These are phyloP conservation scores for Drosophila mimica DNA, from an alignment of 2,888 invertebrate species.

Conservation along the genomic window DNA sequence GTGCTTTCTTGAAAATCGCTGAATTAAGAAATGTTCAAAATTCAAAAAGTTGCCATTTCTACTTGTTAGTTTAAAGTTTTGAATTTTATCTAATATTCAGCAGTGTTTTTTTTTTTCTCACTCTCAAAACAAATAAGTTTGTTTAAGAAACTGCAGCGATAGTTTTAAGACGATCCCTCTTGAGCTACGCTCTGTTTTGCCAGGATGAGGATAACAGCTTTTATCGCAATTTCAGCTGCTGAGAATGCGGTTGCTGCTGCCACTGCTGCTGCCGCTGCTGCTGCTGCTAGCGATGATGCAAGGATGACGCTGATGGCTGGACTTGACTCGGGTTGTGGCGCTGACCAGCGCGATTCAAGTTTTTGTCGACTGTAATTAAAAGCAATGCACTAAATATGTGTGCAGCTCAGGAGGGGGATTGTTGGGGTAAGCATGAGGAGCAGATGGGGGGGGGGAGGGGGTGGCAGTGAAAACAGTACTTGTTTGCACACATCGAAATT, in stretches of 20 bases:
- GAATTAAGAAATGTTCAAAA: background rate
- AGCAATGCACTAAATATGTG: conserved; percentile 69
- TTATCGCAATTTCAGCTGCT: conserved; percentile 32
- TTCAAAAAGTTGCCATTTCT: background rate
- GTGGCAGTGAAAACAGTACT: conserved; percentile 43
- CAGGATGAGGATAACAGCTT: conserved; percentile 32
- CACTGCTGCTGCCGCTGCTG: conserved; percentile 41
- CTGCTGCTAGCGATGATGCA: conserved; percentile 58
- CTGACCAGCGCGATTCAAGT: conserved; percentile 48
- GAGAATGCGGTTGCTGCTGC: conserved; percentile 19
- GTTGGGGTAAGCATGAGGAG: background rate
- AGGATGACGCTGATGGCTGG: conserved; percentile 73
- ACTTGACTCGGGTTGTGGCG: conserved; percentile 31
- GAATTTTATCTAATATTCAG: background rate
- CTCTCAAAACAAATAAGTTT: background rate
- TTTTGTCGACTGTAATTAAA: conserved; percentile 76
- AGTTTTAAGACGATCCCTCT: conserved; percentile 2
- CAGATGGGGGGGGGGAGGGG: background rate
- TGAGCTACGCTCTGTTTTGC: conserved; percentile 22
- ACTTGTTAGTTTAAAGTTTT: background rate
- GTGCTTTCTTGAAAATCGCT: background rate
- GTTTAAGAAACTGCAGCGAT: background rate
- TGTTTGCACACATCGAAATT: conserved; percentile 79
- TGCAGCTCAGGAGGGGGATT: background rate
- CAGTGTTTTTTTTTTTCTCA: background rate